A percentile compares a stretch with the other conserved stretches of the same genome.
Evolutionary conservation across 2,113 vertebrate species (phyloP).

Genomic region (Origma solitaria): DNA sequence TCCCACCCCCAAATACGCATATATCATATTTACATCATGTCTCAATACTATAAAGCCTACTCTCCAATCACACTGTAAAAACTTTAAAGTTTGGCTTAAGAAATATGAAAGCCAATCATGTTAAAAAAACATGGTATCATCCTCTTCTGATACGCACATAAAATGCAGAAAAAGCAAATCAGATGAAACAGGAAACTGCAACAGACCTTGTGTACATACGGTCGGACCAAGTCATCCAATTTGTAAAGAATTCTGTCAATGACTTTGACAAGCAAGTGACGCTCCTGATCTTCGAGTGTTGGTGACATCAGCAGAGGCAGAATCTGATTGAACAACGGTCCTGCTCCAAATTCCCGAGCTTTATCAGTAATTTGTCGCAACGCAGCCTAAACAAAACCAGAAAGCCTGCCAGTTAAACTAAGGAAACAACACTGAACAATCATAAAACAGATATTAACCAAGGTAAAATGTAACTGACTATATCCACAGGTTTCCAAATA

Average conservation of each 20-base stretch:
- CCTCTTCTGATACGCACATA: neutral
- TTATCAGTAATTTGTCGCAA: slow-evolving; percentile 98
- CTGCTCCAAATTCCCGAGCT: slow-evolving; percentile 96
- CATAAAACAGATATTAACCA: neutral
- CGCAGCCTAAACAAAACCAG: slow-evolving; percentile 77
- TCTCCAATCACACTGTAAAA: neutral
- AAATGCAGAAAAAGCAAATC: neutral
- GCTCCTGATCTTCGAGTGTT: slow-evolving; percentile 96
- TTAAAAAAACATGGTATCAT: neutral
- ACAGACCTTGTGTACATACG: slow-evolving; percentile 95
- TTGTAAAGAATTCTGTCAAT: slow-evolving; percentile 98
- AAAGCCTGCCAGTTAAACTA: neutral
- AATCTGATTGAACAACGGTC: slow-evolving; percentile 96
- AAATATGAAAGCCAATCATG: neutral
- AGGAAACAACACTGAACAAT: neutral
- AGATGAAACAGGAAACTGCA: neutral
- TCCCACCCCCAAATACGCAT: neutral
- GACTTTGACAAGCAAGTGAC: slow-evolving; percentile 97
- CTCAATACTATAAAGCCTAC: neutral
- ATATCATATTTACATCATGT: neutral
- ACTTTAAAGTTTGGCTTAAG: neutral
- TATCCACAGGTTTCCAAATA: neutral
- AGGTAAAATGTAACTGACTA: neutral
- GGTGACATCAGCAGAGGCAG: slow-evolving; percentile 96
- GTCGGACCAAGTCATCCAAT: slow-evolving; percentile 94